Evolutionary conservation across 2,797 vertebrate genomes (phyloP).

Genomic region (Leuciscus waleckii): DNA sequence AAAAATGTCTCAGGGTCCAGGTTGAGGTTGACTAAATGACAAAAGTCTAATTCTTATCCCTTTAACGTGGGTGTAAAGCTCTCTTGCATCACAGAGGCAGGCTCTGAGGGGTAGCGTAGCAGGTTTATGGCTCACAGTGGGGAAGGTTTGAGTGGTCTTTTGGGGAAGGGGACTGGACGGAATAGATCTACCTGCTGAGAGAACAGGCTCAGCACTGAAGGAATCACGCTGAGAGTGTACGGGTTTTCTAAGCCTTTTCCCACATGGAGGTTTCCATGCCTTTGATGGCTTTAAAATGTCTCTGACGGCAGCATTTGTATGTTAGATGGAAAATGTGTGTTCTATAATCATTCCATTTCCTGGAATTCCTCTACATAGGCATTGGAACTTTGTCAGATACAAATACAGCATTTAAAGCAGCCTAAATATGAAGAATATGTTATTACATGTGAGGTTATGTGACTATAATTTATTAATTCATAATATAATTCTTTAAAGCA

Average conservation of each 20-base stretch:
- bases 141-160: slow-evolving; percentile 62
- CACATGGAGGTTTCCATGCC: slow-evolving; percentile 48
- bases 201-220: slow-evolving; percentile 46
- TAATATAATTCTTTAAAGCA: slow-evolving; percentile 3
- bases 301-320: slow-evolving; percentile 36
- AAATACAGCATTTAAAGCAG: slow-evolving; percentile 2
- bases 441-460: background rate
- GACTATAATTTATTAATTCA: background rate
- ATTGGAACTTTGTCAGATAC: background rate
- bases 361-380: background rate
- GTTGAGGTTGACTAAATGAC: background rate
- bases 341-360: slow-evolving; percentile 47
- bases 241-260: slow-evolving; percentile 41
- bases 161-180: slow-evolving; percentile 53
- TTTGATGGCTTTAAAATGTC: slow-evolving; percentile 62
- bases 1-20: background rate
- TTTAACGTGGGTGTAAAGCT: slow-evolving; percentile 31
- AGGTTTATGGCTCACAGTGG: slow-evolving; percentile 65
- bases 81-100: slow-evolving; percentile 49
- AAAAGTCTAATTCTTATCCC: too few species aligned
- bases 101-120: slow-evolving; percentile 53
- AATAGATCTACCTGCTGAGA: slow-evolving; percentile 62
- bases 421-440: background rate
- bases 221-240: slow-evolving; percentile 49
- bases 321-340: slow-evolving; percentile 56